Percentiles rank a stretch among this genome's conserved stretches.
These are phyloP conservation scores for Syngnathus acus DNA, from an alignment of 2,797 vertebrate species.

Conservation along the genomic window DNA sequence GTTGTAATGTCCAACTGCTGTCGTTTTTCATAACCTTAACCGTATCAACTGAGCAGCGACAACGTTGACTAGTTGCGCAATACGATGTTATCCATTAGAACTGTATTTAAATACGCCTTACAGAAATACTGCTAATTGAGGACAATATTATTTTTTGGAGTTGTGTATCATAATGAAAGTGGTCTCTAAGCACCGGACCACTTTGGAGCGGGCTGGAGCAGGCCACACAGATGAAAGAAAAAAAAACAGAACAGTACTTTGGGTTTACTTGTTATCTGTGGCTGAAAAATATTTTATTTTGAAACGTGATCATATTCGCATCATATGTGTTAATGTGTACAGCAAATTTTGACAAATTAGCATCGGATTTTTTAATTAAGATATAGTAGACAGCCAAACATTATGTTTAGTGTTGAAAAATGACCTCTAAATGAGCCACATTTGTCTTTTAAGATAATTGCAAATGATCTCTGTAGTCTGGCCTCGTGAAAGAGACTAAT, in stretches of 20 bases:
- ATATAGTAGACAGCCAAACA: constrained; percentile 22
- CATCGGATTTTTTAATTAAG: neutral
- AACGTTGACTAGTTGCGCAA: neutral
- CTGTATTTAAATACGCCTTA: too few relatives aligned
- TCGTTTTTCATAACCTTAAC: constrained; percentile 11
- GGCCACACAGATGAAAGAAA: too few relatives aligned
- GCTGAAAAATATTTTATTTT: too few relatives aligned
- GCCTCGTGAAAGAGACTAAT: constrained; percentile 10
- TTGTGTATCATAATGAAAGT: too few relatives aligned
- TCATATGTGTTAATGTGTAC: too few relatives aligned
- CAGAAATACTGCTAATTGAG: neutral
- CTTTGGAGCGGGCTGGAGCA: too few relatives aligned
- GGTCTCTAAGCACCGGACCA: too few relatives aligned
- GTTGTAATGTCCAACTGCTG: constrained; percentile 40
- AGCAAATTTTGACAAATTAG: too few relatives aligned
- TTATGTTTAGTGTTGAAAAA: constrained; percentile 35
- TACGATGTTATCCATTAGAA: neutral
- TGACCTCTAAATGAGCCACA: constrained; percentile 28
- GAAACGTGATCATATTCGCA: too few relatives aligned
- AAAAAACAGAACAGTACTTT: too few relatives aligned
- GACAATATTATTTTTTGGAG: neutral
- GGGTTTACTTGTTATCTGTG: too few relatives aligned
- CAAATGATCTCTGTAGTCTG: constrained; percentile 15
- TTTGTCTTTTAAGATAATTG: constrained; percentile 22
- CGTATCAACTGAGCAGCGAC: neutral